Evolutionary conservation across 2,113 vertebrate genomes (phyloP).

Genomic region (Naja naja): DNA sequence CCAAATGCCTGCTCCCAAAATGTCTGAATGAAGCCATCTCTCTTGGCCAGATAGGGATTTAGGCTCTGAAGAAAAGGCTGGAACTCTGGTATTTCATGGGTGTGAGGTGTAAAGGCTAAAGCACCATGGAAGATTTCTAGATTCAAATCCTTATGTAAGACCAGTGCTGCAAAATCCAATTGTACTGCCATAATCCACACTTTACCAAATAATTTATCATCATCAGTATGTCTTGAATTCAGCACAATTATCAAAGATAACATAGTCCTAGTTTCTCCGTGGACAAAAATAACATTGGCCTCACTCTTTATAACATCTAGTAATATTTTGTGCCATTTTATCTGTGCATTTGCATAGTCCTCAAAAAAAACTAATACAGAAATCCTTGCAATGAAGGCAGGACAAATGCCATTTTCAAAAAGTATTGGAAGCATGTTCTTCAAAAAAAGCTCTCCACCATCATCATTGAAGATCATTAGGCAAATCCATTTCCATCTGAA

Average conservation of each 20-base stretch:
- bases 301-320: not conserved
- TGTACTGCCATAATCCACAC: not conserved
- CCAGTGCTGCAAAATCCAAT: not conserved
- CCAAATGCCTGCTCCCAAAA: conserved; percentile 12
- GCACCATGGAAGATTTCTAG: not conserved
- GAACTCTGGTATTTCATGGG: not conserved
- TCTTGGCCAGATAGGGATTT: not conserved
- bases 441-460: not conserved
- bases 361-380: not conserved
- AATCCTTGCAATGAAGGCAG: conserved; percentile 1
- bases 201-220: not conserved
- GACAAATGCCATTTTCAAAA: not conserved
- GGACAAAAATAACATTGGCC: not conserved
- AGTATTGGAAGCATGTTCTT: not conserved
- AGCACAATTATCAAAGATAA: not conserved
- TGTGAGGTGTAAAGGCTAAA: not conserved
- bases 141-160: not conserved
- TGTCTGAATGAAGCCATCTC: not conserved
- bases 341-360: not conserved
- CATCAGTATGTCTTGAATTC: not conserved
- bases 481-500: conserved; percentile 15
- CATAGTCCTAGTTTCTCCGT: conserved; percentile 1
- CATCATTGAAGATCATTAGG: not conserved
- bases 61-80: not conserved
- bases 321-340: not conserved